A percentile compares a stretch with the other conserved stretches of the same genome.
phyloP scores from a whole-genome alignment of 1,140 invertebrate genomes.

The Polypedilum pembai region DNA sequence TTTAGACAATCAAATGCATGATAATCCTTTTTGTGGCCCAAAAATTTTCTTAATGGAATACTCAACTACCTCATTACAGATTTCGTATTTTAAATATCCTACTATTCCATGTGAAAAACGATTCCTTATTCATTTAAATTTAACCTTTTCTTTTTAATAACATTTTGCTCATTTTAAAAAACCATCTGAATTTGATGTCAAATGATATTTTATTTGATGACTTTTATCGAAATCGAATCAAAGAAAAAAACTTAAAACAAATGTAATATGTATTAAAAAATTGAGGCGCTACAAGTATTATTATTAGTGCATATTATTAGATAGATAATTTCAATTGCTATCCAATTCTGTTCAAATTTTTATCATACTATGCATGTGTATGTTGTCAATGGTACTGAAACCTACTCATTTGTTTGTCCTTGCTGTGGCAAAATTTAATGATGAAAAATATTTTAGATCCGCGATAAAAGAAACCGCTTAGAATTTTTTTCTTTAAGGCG shows the following conservation, averaged over 20 bases:
- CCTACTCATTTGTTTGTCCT: no score
- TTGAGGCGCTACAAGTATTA: neutral
- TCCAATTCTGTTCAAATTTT: conserved; percentile 13
- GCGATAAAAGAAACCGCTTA: no score
- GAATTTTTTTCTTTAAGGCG: no score
- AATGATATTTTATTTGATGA: conserved; percentile 28
- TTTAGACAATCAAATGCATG: neutral
- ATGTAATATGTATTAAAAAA: neutral
- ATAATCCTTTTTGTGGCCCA: conserved; percentile 39
- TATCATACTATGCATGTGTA: no score
- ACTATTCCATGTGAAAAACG: conserved; percentile 48
- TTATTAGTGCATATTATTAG: neutral
- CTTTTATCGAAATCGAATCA: neutral
- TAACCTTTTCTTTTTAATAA: conserved; percentile 48
- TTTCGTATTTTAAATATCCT: conserved; percentile 43
- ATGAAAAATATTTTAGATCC: no score
- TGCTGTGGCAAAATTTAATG: no score
- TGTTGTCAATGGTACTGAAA: no score
- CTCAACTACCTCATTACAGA: conserved; percentile 42
- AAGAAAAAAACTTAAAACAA: neutral
- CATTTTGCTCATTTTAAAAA: conserved; percentile 37
- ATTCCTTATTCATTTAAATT: conserved; percentile 53
- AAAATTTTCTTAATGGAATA: conserved; percentile 36
- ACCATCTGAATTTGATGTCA: conserved; percentile 54
- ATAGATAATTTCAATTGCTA: no score